A percentile compares a stretch with the other conserved stretches of the same genome.
phyloP scores from a whole-genome alignment of 2,797 vertebrate genomes.

The Oceanodroma leucorhoa region DNA sequence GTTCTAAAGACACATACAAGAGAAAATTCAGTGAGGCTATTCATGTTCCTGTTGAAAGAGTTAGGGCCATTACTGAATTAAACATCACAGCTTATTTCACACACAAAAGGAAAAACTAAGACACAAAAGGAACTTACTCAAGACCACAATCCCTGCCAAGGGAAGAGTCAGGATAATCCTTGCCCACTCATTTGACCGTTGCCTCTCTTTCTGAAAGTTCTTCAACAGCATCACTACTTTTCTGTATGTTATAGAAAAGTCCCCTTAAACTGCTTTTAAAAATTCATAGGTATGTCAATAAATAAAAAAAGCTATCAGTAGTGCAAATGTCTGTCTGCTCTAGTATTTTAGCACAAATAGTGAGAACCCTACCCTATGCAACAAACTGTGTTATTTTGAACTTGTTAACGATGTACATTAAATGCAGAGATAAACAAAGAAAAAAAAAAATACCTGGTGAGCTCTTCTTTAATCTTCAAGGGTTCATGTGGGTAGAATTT shows the following conservation, averaged over 20 bases:
- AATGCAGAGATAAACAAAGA: background rate
- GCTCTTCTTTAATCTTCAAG: constrained; percentile 98
- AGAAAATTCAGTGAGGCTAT: background rate
- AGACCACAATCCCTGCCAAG: background rate
- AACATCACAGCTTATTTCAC: background rate
- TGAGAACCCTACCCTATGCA: fast-evolving
- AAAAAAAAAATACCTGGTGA: constrained; percentile 88
- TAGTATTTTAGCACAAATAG: background rate
- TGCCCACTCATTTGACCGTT: background rate
- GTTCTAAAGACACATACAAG: background rate
- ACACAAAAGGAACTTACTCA: background rate
- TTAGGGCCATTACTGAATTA: background rate
- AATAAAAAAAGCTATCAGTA: background rate
- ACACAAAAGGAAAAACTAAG: background rate
- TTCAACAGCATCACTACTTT: background rate
- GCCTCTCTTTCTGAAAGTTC: background rate
- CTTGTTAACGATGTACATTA: background rate
- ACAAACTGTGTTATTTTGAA: background rate
- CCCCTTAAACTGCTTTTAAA: background rate
- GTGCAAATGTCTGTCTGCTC: background rate
- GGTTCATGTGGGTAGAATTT: constrained; percentile 98
- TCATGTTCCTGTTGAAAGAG: background rate
- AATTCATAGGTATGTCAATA: background rate
- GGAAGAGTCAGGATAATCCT: background rate
- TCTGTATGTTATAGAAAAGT: background rate